Evolutionary conservation across 1,140 invertebrate genomes (phyloP), one percentile per base, ranked within the genome.

Genomic region (Cotesia typhae): DNA sequence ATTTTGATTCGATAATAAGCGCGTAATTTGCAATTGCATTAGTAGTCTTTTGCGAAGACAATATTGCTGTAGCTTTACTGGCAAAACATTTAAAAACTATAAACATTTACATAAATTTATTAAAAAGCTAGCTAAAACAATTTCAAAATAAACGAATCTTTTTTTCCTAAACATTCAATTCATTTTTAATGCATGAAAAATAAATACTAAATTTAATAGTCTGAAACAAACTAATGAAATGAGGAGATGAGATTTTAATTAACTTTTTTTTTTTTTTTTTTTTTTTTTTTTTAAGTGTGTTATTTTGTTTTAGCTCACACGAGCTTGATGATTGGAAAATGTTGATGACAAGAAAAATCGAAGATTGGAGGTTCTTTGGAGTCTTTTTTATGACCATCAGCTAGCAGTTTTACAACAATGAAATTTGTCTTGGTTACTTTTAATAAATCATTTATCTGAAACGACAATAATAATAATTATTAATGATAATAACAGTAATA

Each of bases 341-440:
- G 93, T 82, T 91, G 92, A 87, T 97, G 95, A 78, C 90, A 89
- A 14, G 92, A 91, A 83, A 98, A 98, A 81, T 97, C 95, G 84
- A 98, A 98, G 76, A 96, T 92, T 2, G 95, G 95, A 4, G 94
- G 92, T 35, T 89, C 89, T 77, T 92, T 91, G 0, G 94, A 92
- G 72, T 96, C 94, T 78, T 93, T 93, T 84, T 95, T 96, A 83
- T 98, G 96, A 14, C 96, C 96, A 73, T 94, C 94, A 4, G 94
- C 93, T 55, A 98, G 86, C 41, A 98, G 87, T 88, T 97, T 97
- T 84, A 97, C 90, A 5, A 98, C 96, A 73, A 98, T 92, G 84
- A 96, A 97, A 88, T 98, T 98, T 0, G 94, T 97, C 88, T 98
- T 98, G 1, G 93, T 92, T 65, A 98, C 92, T 89, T 95, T 95